A percentile compares a stretch with the other conserved stretches of the same genome.
These are phyloP conservation scores for Papilio polytes DNA, from an alignment of 1,140 invertebrate genomes.

Conservation along the genomic window DNA sequence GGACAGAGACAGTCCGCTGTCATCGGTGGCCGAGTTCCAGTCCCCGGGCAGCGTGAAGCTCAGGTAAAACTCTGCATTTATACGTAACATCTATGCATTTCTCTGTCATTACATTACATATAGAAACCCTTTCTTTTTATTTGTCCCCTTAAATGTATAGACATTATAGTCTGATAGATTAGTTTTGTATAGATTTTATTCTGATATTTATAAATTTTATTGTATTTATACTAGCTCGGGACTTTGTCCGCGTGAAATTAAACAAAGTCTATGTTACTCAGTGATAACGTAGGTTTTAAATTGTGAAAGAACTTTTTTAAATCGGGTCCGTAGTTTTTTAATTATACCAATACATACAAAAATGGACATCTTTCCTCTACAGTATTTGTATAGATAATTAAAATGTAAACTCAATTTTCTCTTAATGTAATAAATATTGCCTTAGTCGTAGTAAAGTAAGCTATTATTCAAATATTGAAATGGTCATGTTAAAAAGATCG, in stretches of 20 bases:
- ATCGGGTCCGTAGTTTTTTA: neutral
- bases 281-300: too few relatives aligned
- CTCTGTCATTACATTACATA: neutral
- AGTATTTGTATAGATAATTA: too few relatives aligned
- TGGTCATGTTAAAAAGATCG: too few relatives aligned
- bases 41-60: slow-evolving; percentile 72
- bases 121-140: neutral
- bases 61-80: slow-evolving; percentile 56
- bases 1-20: slow-evolving; percentile 67
- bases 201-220: neutral
- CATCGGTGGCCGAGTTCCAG: slow-evolving; percentile 60
- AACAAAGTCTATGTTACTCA: too few relatives aligned
- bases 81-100: slow-evolving; percentile 26
- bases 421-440: too few relatives aligned
- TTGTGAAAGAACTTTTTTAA: neutral
- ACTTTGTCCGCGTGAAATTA: too few relatives aligned
- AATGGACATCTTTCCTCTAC: too few relatives aligned
- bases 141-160: neutral
- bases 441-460: neutral
- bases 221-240: neutral
- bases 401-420: too few relatives aligned
- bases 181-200: neutral
- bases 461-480: neutral
- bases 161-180: neutral
- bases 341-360: too few relatives aligned